Percentiles rank a stretch among this genome's conserved stretches.
These are phyloP conservation scores for Ophioderma brevispina DNA, from an alignment of 35 echinoderm and acorn worm species.

Conservation along the genomic window DNA sequence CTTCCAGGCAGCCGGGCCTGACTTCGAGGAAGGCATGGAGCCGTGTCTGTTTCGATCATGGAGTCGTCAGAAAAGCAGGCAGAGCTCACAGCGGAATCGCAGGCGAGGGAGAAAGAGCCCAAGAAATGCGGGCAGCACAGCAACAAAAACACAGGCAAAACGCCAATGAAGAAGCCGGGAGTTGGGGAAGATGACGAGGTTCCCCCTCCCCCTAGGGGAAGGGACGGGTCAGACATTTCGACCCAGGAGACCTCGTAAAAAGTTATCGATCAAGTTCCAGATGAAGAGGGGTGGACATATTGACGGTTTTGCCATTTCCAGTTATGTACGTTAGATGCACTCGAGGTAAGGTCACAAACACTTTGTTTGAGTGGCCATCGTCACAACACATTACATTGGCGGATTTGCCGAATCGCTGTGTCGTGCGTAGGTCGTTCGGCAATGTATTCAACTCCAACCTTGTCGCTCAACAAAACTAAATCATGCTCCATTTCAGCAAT, in stretches of 20 bases:
- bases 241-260: slow-evolving; percentile 50
- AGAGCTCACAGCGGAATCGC: slow-evolving; percentile 62
- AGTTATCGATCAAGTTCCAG: slow-evolving; percentile 58
- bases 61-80: slow-evolving; percentile 51
- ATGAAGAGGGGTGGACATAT: slow-evolving; percentile 72
- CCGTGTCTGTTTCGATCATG: background rate
- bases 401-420: background rate
- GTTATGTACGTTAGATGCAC: slow-evolving; percentile 43
- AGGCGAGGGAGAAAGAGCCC: slow-evolving; percentile 60
- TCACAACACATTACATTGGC: background rate
- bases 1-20: background rate
- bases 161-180: slow-evolving; percentile 50
- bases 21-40: background rate
- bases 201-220: slow-evolving; percentile 50
- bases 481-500: too few species aligned
- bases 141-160: slow-evolving; percentile 6
- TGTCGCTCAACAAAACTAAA: background rate
- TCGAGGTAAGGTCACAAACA: slow-evolving; percentile 35
- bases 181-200: slow-evolving; percentile 58
- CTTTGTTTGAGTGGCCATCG: background rate
- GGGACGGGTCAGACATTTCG: slow-evolving; percentile 54
- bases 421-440: background rate
- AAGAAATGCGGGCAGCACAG: slow-evolving; percentile 56
- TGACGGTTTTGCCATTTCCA: slow-evolving; percentile 72
- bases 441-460: background rate